Conservation (phyloP, 2,888 invertebrate genomes). For the Saturnia pavonia region DNA sequence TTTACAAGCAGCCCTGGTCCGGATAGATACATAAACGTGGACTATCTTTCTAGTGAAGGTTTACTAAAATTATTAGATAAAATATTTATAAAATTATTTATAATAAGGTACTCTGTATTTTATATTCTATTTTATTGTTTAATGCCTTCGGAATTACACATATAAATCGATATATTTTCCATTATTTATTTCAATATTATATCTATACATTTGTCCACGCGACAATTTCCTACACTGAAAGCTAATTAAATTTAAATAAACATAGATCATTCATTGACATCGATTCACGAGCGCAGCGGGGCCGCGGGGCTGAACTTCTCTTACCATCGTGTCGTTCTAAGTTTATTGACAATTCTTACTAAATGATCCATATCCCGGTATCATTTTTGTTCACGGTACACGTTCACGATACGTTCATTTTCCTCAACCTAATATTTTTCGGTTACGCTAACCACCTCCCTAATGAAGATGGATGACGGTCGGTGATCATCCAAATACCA, state of each 20-base stretch:
- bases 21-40: too few relatives aligned
- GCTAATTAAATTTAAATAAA: neutral
- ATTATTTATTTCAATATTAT: too few relatives aligned
- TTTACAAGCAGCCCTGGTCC: too few relatives aligned
- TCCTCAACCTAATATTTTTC: slow-evolving; percentile 15
- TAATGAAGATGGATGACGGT: slow-evolving; percentile 39
- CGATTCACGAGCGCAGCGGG: neutral
- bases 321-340: neutral
- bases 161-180: too few relatives aligned
- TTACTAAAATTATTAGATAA: too few relatives aligned
- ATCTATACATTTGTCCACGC: too few relatives aligned
- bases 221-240: neutral
- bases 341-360: neutral
- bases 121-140: too few relatives aligned
- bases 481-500: slow-evolving; percentile 31
- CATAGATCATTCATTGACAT: neutral
- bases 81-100: too few relatives aligned
- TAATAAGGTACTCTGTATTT: too few relatives aligned
- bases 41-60: too few relatives aligned
- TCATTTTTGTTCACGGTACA: slow-evolving; percentile 1
- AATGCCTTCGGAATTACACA: too few relatives aligned
- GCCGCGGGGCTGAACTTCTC: too few relatives aligned
- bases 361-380: slow-evolving; percentile 5
- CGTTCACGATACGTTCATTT: neutral
- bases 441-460: slow-evolving; percentile 6